phyloP scores from a whole-genome alignment of 2,113 vertebrate genomes.

The Antigone vipio region DNA sequence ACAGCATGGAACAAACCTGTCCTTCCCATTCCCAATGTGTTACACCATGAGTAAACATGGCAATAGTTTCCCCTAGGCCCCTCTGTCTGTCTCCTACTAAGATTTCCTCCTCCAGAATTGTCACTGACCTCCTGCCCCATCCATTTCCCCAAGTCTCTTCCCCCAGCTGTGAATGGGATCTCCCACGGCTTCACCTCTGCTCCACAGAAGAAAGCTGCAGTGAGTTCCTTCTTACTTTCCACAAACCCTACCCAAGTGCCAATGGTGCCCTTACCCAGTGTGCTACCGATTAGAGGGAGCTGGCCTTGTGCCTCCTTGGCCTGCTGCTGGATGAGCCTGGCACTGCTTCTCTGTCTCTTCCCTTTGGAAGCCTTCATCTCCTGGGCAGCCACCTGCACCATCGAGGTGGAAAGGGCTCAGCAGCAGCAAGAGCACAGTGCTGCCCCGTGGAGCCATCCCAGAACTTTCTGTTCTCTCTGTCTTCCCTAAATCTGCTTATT shows the following conservation, averaged over 20 bases:
- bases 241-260: neutral
- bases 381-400: neutral
- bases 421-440: neutral
- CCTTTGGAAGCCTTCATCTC: neutral
- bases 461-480: neutral
- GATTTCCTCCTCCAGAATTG: neutral
- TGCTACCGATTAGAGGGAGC: neutral
- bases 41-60: neutral
- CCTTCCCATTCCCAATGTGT: neutral
- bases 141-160: neutral
- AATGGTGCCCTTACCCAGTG: rapidly evolving
- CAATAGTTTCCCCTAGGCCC: neutral
- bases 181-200: neutral
- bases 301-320: neutral
- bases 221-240: neutral
- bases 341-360: neutral
- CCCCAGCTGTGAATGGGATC: neutral
- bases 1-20: neutral
- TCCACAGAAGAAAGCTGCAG: neutral
- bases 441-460: neutral
- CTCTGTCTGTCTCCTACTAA: neutral
- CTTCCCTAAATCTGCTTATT: neutral
- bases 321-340: neutral
- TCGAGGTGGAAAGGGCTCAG: rapidly evolving
- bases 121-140: neutral